Evolutionary conservation across 1,140 invertebrate genomes (phyloP).

Genomic region (Drosophila navojoa): DNA sequence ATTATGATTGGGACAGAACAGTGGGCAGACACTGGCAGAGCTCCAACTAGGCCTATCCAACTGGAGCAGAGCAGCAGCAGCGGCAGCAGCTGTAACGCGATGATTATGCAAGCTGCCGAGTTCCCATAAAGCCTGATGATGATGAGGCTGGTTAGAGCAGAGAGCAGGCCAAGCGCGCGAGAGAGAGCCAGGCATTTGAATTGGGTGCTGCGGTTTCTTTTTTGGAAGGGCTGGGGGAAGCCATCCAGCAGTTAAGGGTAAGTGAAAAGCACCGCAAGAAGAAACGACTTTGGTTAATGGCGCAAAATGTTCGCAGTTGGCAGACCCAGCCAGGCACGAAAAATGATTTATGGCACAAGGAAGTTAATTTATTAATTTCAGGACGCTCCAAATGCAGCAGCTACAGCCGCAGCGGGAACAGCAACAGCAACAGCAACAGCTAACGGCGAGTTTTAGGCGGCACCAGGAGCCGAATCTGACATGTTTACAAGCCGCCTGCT

Average conservation of each 20-base stretch:
- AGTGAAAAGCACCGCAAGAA: conserved; percentile 77
- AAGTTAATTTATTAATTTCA: conserved; percentile 83
- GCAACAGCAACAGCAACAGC: neutral
- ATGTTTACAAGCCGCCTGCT: conserved; percentile 65
- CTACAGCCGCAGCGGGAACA: neutral
- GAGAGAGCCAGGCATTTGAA: conserved; percentile 28
- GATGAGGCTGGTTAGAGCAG: conserved; percentile 18
- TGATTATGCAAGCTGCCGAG: conserved; percentile 72
- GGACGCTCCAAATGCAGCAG: conserved; percentile 24
- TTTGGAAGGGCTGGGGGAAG: conserved; percentile 11
- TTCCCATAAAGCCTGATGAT: conserved; percentile 54
- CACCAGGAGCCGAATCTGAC: conserved; percentile 23
- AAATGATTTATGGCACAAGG: conserved; percentile 81
- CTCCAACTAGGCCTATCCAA: conserved; percentile 71
- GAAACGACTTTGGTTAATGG: conserved; percentile 74
- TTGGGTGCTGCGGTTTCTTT: conserved; percentile 46
- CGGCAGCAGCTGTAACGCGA: conserved; percentile 45
- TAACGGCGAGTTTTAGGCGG: conserved; percentile 5
- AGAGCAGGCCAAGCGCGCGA: neutral
- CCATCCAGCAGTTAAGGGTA: conserved; percentile 64
- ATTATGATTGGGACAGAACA: conserved; percentile 71
- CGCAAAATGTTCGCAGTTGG: conserved; percentile 80
- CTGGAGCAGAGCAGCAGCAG: conserved; percentile 37
- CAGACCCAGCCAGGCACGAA: conserved; percentile 44
- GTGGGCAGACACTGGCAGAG: conserved; percentile 34